These are phyloP conservation scores for Saccostrea cuccullata DNA, from an alignment of 1,140 invertebrate species.

Conservation along the genomic window DNA sequence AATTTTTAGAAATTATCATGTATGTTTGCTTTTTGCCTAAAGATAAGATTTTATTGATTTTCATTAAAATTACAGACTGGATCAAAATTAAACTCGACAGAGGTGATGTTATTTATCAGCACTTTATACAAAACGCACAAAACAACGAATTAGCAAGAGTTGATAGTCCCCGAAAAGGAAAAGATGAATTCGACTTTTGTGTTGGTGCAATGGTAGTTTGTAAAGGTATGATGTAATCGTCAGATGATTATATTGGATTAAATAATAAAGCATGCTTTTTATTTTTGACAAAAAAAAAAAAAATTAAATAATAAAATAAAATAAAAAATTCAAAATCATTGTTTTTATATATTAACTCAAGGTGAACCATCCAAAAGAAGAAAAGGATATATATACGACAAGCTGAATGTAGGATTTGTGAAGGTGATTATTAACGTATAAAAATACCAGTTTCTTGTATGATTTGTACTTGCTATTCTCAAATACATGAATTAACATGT, in stretches of 20 bases:
- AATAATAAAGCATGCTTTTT: background rate
- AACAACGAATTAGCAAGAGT: background rate
- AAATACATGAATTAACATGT: no score
- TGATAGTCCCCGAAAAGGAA: background rate
- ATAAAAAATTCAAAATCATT: no score
- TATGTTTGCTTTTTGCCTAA: no score
- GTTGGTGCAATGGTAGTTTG: background rate
- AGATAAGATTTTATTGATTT: no score
- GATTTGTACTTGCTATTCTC: no score
- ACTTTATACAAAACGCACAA: background rate
- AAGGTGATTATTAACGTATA: background rate
- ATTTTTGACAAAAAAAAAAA: background rate
- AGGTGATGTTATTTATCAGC: background rate
- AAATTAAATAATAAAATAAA: no score
- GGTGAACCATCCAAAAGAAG: background rate
- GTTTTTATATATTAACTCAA: background rate
- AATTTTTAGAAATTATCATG: no score
- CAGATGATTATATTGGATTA: background rate
- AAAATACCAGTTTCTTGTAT: background rate
- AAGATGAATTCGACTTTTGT: background rate
- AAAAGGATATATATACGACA: background rate
- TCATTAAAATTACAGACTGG: background rate
- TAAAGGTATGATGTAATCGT: background rate
- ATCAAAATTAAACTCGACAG: background rate
- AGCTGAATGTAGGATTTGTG: background rate